Evolutionary conservation across 2,888 invertebrate species (phyloP), one percentile per base, ranked within the genome.

Genomic region (Sinelater perroti): DNA sequence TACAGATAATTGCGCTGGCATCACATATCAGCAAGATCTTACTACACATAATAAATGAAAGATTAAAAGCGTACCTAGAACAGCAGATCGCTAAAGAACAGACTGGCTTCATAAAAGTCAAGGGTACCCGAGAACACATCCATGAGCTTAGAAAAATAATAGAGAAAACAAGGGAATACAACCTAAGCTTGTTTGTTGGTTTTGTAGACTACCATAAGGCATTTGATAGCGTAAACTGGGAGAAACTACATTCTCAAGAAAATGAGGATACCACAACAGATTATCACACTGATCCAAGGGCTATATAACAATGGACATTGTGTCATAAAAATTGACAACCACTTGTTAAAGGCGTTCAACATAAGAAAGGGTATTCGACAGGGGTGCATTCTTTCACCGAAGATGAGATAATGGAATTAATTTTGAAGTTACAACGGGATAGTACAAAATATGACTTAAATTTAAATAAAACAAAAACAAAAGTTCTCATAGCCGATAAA

Each of bases 211-310:
- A 33, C 14, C 13, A 33, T 2, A 33, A 33, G 16, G 33, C 33
- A 14, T 33, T 13, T 33, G 33, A 33, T 33, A 33, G 33, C 33
- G 16, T 33, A 33, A 33, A 33, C 13, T 33, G 33, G 10, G 33
- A 33, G 4, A 33, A 33, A 33, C 33, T 44, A 13, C 16, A n/a
- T 42, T 20, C 35, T 35, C 13, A 17, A 13, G 16, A 17, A 35
- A 18, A 38, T 38, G 38, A 20, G 38, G 20, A 20, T 38, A 18
- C 38, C 38, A 38, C 17, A 38, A 38, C 38, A 38, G 8, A 38
- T 38, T 18, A 38, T 38, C 38, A 38, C n/a, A 18, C 10, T 38
- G 20, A 38, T 38, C 18, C 17, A 38, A 38, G 20, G 20, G 17
- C 38, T 38, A 10, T n/a, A 38, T 20, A 18, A 18, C 17, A 38